A percentile compares a stretch with the other conserved stretches of the same genome.
Conservation (phyloP, 2,113 vertebrate species). For the Clupea harengus region DNA sequence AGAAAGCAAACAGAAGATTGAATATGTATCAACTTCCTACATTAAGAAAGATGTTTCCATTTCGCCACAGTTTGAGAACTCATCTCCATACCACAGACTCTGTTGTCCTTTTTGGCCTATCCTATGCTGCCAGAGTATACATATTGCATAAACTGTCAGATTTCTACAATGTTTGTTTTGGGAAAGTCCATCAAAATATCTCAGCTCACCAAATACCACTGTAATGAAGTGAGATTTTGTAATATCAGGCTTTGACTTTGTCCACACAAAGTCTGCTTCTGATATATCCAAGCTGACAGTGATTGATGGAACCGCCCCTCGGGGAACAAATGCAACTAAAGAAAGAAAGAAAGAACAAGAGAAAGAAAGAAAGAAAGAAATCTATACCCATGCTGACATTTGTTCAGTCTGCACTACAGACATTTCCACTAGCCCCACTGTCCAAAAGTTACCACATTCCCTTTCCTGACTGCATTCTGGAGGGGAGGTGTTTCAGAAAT, state of each 20-base stretch:
- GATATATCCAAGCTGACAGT: background rate
- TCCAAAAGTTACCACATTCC: background rate
- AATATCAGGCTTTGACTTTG: background rate
- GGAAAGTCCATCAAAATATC: background rate
- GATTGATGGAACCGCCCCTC: background rate
- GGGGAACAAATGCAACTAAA: background rate
- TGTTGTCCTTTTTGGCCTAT: background rate
- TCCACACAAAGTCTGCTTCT: background rate
- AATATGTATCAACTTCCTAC: background rate
- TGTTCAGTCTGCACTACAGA: background rate
- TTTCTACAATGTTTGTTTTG: background rate
- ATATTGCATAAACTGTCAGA: background rate
- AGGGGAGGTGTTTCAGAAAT: too few relatives aligned
- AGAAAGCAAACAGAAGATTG: background rate
- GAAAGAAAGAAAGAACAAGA: conserved; percentile 13
- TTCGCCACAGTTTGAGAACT: background rate
- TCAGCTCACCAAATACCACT: background rate
- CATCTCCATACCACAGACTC: background rate
- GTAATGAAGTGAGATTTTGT: background rate
- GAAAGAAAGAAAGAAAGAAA: background rate
- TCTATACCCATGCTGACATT: background rate
- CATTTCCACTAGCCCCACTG: background rate
- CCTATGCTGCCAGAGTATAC: background rate
- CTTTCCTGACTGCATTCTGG: background rate
- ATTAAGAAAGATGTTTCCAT: background rate